Percentiles rank a stretch among this genome's conserved stretches.
These are phyloP conservation scores for Pseudococcus longispinus DNA, from an alignment of 2,888 invertebrate genomes.

Conservation along the genomic window DNA sequence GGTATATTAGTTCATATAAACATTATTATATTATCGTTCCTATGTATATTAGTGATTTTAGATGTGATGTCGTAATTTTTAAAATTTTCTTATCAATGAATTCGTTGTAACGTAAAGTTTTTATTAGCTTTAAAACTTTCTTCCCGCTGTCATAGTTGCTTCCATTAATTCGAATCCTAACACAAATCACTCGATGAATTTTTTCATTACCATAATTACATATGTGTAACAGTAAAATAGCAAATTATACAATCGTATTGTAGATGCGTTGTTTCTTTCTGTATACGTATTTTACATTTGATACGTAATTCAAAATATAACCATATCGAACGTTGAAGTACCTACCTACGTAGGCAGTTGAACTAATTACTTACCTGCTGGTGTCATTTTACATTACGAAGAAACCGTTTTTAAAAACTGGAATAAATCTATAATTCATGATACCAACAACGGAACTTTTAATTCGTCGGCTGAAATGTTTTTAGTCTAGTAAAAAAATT, in stretches of 20 bases:
- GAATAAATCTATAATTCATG: not conserved
- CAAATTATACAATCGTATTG: not conserved
- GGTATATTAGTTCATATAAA: not conserved
- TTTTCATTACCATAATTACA: not conserved
- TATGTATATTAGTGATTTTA: constrained; percentile 17
- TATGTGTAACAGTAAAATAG: not conserved
- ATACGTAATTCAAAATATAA: too few species aligned
- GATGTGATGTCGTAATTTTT: not conserved
- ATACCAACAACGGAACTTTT: not conserved
- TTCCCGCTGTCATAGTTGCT: constrained; percentile 6
- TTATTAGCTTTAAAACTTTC: not conserved
- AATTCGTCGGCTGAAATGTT: not conserved
- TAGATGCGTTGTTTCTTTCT: not conserved
- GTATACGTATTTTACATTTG: not conserved
- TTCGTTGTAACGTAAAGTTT: not conserved
- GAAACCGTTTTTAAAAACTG: too few species aligned
- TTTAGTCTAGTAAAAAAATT: not conserved
- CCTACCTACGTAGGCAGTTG: too few species aligned
- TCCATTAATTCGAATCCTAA: not conserved
- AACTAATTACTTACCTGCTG: too few species aligned
- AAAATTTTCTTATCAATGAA: not conserved
- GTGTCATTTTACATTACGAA: too few species aligned
- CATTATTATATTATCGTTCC: not conserved
- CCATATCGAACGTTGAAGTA: too few species aligned
- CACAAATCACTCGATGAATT: not conserved